A percentile compares a stretch with the other conserved stretches of the same genome.
Conservation (phyloP, 2,888 invertebrate species). For the Thymelicus acteon region DNA sequence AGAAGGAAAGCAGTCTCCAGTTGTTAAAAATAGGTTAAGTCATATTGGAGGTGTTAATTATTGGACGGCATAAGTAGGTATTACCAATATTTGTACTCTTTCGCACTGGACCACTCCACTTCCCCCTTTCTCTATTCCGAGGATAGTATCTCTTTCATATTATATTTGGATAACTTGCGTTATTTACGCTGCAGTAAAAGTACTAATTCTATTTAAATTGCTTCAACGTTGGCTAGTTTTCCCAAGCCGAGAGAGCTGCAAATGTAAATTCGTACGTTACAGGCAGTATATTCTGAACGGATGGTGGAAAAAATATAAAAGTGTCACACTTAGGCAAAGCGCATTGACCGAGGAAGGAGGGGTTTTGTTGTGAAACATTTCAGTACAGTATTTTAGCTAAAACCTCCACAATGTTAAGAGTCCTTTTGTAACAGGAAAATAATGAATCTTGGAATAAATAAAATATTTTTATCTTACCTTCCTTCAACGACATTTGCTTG, state of each 20-base stretch:
- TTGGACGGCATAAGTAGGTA: too few relatives aligned
- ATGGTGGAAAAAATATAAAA: conserved; percentile 2
- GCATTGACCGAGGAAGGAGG: background rate
- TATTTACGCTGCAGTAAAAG: background rate
- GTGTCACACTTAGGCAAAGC: background rate
- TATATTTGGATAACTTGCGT: background rate
- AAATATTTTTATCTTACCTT: too few relatives aligned
- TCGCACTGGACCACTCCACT: too few relatives aligned
- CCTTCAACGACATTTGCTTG: too few relatives aligned
- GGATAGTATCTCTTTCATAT: too few relatives aligned
- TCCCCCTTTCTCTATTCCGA: too few relatives aligned
- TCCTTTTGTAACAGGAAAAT: background rate
- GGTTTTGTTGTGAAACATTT: background rate
- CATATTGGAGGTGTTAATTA: too few relatives aligned
- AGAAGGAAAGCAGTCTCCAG: too few relatives aligned
- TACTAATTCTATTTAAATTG: background rate
- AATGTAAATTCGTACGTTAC: conserved; percentile 3
- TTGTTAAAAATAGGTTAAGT: too few relatives aligned
- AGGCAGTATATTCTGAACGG: conserved; percentile 4
- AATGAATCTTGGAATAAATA: too few relatives aligned
- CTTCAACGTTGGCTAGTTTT: background rate
- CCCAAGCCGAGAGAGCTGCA: background rate
- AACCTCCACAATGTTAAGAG: background rate
- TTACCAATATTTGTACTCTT: too few relatives aligned
- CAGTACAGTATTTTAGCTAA: background rate